Percentiles rank a stretch among this genome's conserved stretches.
phyloP scores from a whole-genome alignment of 2,797 vertebrate genomes.

The Sphaeramia orbicularis region DNA sequence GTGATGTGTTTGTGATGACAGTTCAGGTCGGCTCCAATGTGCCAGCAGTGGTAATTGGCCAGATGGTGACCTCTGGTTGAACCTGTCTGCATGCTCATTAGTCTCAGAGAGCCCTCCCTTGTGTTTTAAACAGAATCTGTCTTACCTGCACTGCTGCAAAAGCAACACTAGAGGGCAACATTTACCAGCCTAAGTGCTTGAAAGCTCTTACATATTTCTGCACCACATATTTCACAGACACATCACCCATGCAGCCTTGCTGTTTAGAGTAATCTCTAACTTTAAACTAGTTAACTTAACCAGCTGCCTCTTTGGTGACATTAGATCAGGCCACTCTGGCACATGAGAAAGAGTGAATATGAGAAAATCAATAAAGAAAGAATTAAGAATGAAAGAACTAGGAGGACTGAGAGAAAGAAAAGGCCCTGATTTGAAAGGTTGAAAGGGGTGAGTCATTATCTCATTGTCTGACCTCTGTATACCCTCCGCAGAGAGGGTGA shows the following conservation, averaged over 20 bases:
- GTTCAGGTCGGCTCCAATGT: constrained; percentile 89
- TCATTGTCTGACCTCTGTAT: constrained; percentile 81
- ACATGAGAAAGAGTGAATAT: constrained; percentile 75
- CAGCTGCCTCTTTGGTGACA: constrained; percentile 20
- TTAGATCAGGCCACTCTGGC: constrained; percentile 55
- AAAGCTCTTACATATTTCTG: neutral
- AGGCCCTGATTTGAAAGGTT: constrained; percentile 75
- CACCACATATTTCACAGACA: constrained; percentile 37
- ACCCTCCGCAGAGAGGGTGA: constrained; percentile 75
- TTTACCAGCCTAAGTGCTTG: constrained; percentile 72
- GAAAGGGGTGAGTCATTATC: constrained; percentile 82
- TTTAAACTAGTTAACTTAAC: constrained; percentile 44
- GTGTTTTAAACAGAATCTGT: constrained; percentile 44
- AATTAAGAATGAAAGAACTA: constrained; percentile 76
- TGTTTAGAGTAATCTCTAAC: neutral
- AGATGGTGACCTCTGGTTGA: constrained; percentile 95
- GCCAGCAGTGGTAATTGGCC: constrained; percentile 92
- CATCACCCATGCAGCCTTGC: constrained; percentile 8
- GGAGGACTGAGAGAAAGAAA: constrained; percentile 61
- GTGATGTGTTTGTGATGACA: constrained; percentile 91
- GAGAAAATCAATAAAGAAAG: constrained; percentile 81
- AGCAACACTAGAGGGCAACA: constrained; percentile 85
- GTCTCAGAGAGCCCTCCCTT: constrained; percentile 78
- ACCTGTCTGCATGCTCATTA: constrained; percentile 93
- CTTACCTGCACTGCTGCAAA: neutral